Evolutionary conservation across 2,113 vertebrate species (phyloP).

Genomic region (Forbesichthys agassizii): DNA sequence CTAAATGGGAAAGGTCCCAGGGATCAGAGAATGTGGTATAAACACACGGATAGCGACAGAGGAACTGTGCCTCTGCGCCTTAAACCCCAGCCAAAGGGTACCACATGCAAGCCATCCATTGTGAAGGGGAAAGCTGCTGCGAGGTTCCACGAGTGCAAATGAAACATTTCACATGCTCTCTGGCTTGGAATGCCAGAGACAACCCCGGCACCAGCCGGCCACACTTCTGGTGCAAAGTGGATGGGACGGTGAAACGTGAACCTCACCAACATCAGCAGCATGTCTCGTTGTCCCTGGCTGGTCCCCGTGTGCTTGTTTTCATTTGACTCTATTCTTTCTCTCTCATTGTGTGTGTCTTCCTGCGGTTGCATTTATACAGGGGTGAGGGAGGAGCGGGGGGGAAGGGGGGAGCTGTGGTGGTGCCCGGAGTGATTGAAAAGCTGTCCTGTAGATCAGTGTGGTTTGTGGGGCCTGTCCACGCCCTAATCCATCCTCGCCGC

Average conservation of each 20-base stretch:
- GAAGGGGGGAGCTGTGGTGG: conserved; percentile 56
- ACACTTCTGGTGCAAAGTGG: conserved; percentile 21
- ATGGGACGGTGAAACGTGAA: conserved; percentile 18
- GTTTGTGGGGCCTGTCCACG: conserved; percentile 83
- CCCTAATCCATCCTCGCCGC: conserved; percentile 84
- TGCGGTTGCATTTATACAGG: conserved; percentile 68
- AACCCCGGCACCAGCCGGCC: conserved; percentile 13
- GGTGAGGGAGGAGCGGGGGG: too few species aligned
- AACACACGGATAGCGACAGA: conserved; percentile 25
- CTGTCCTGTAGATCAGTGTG: conserved; percentile 80
- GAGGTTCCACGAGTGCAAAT: conserved; percentile 54
- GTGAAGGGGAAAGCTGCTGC: conserved; percentile 37
- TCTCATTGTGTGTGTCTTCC: conserved; percentile 20
- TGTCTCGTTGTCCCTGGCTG: neutral
- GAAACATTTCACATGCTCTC: conserved; percentile 43
- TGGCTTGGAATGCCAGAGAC: conserved; percentile 27
- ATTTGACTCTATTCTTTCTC: conserved; percentile 41
- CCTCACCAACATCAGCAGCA: neutral
- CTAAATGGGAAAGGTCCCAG: conserved; percentile 39
- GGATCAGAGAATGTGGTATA: conserved; percentile 40
- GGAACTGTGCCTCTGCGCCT: conserved; percentile 9
- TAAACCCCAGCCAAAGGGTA: conserved; percentile 29
- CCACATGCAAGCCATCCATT: conserved; percentile 34
- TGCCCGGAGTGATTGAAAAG: conserved; percentile 79
- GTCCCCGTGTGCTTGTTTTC: conserved; percentile 57